Percentiles rank a stretch among this genome's conserved stretches.
These are phyloP conservation scores for Morpho deidamia DNA, from an alignment of 2,888 invertebrate genomes.

Conservation along the genomic window DNA sequence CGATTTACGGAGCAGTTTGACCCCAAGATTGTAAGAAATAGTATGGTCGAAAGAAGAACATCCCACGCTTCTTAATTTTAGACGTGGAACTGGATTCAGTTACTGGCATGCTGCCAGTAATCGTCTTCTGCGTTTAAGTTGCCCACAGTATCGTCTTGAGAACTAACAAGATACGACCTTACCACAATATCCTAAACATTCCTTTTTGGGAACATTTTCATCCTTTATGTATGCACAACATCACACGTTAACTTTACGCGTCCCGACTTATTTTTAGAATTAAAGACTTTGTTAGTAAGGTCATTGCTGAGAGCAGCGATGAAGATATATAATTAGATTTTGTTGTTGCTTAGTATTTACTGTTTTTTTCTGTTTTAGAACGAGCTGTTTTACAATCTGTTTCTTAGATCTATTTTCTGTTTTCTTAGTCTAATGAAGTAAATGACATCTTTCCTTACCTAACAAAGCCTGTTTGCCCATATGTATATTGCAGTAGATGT, in stretches of 20 bases:
- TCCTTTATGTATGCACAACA: slow-evolving; percentile 12
- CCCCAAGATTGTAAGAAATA: slow-evolving; percentile 18
- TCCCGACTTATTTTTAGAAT: slow-evolving; percentile 6
- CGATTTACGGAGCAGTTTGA: slow-evolving; percentile 18
- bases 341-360: background rate
- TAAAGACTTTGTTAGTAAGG: slow-evolving; percentile 10
- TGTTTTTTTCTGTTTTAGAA: background rate
- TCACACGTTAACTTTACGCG: slow-evolving; percentile 15
- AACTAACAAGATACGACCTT: slow-evolving; percentile 41
- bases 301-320: slow-evolving; percentile 1
- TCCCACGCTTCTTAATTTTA: slow-evolving; percentile 52
- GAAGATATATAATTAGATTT: background rate
- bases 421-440: background rate
- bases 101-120: slow-evolving; percentile 53
- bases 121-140: slow-evolving; percentile 15
- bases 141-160: slow-evolving; percentile 9
- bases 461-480: slow-evolving; percentile 60
- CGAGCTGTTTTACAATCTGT: background rate
- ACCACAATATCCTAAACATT: slow-evolving; percentile 42
- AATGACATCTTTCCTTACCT: slow-evolving; percentile 34
- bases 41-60: slow-evolving; percentile 24
- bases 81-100: slow-evolving; percentile 27
- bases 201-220: slow-evolving; percentile 32
- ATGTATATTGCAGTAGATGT: slow-evolving; percentile 71
- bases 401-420: background rate